Evolutionary conservation across 2,888 invertebrate genomes (phyloP).

Genomic region (Dolichopus griseipennis): DNA sequence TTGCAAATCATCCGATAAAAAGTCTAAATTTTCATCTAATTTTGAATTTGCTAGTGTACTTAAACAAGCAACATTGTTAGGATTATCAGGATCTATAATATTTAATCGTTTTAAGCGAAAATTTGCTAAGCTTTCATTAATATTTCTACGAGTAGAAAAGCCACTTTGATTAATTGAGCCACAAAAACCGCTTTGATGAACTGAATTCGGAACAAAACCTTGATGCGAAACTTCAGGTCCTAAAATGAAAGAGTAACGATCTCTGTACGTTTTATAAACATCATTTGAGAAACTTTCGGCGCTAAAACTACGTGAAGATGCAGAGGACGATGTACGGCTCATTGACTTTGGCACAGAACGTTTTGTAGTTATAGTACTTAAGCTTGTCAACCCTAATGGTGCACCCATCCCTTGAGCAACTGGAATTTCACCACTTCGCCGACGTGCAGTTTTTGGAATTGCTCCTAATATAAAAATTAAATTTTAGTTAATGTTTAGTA

Average conservation of each 20-base stretch:
- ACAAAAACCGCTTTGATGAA: constrained; percentile 22
- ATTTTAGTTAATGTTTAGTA: background rate
- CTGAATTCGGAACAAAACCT: constrained; percentile 20
- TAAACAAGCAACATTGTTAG: constrained; percentile 19
- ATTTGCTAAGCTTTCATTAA: constrained; percentile 8
- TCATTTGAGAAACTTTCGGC: constrained; percentile 45
- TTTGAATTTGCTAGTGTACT: constrained; percentile 18
- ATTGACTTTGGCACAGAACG: constrained; percentile 60
- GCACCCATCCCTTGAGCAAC: constrained; percentile 40
- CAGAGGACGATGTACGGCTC: constrained; percentile 51
- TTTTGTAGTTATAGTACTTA: constrained; percentile 43
- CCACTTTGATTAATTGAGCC: constrained; percentile 23
- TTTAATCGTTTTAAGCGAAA: constrained; percentile 12
- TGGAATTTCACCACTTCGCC: constrained; percentile 29
- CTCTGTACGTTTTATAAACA: constrained; percentile 33
- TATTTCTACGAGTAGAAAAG: constrained; percentile 16
- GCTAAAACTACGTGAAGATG: constrained; percentile 51
- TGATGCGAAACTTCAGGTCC: constrained; percentile 9
- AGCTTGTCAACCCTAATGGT: constrained; percentile 40
- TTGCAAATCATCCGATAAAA: constrained; percentile 12
- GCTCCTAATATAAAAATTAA: constrained; percentile 24
- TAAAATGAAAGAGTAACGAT: constrained; percentile 30
- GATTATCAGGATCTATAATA: constrained; percentile 13
- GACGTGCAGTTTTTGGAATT: constrained; percentile 37
- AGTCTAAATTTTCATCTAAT: constrained; percentile 14